phyloP scores from a whole-genome alignment of 1,140 invertebrate species.

The Trichomalopsis sarcophagae region DNA sequence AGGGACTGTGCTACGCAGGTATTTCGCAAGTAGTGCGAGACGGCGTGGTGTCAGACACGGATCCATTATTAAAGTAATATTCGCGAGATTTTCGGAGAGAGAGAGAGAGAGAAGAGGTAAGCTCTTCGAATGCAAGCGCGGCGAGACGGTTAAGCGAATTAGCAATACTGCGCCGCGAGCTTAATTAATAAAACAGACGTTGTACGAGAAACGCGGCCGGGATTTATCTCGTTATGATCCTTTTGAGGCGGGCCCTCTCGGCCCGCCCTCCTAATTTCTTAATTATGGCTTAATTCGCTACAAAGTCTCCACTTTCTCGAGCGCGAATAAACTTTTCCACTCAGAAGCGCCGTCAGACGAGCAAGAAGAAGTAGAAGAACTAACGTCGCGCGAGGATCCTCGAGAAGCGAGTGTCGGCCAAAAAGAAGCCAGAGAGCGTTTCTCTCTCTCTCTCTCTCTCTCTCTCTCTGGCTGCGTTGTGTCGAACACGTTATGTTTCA shows the following conservation, averaged over 20 bases:
- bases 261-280: slow-evolving; percentile 31
- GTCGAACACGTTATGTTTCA: background rate
- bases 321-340: slow-evolving; percentile 21
- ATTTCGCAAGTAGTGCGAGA: background rate
- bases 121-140: background rate
- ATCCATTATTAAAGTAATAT: background rate
- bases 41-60: background rate
- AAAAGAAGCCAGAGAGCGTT: background rate
- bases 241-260: background rate
- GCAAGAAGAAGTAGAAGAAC: background rate
- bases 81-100: background rate
- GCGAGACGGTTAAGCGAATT: slow-evolving; percentile 12
- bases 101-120: too few species aligned
- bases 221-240: slow-evolving; percentile 27
- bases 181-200: slow-evolving; percentile 38
- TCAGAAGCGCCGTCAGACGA: background rate
- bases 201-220: background rate
- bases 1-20: background rate
- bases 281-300: slow-evolving; percentile 41
- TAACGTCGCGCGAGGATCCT: background rate
- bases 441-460: background rate
- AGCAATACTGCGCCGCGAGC: background rate
- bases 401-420: background rate
- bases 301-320: slow-evolving; percentile 8
- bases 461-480: background rate